A percentile compares a stretch with the other conserved stretches of the same genome.
phyloP scores from a whole-genome alignment of 1,140 invertebrate species.

The Trichonephila clavipes region DNA sequence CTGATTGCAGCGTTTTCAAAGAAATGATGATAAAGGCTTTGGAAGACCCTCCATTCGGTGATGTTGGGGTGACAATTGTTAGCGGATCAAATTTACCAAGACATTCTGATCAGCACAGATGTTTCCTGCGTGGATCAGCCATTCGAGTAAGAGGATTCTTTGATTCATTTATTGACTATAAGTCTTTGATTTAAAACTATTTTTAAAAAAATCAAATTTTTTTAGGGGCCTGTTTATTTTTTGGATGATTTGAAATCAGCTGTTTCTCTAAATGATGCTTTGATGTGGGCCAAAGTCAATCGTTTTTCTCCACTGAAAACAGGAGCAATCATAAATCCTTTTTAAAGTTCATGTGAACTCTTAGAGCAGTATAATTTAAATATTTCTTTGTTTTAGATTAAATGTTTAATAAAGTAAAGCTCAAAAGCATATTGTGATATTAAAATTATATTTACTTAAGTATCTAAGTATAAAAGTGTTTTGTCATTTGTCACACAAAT shows the following conservation, averaged over 20 bases:
- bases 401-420: background rate
- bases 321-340: conserved; percentile 81
- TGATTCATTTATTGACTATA: background rate
- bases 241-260: conserved; percentile 82
- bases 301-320: conserved; percentile 82
- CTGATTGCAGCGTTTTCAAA: conserved; percentile 33
- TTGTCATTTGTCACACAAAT: background rate
- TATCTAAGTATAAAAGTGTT: background rate
- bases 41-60: conserved; percentile 65
- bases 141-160: conserved; percentile 80
- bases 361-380: background rate
- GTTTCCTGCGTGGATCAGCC: conserved; percentile 80
- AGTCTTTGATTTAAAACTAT: background rate
- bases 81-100: conserved; percentile 82
- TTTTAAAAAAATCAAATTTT: background rate
- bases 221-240: conserved; percentile 82
- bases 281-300: conserved; percentile 83
- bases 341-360: conserved; percentile 78
- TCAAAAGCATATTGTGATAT: conserved; percentile 60
- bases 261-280: conserved; percentile 82
- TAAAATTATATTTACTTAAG: background rate
- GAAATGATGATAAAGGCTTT: conserved; percentile 58
- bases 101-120: conserved; percentile 82
- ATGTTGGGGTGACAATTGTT: conserved; percentile 80
- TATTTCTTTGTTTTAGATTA: background rate